Evolutionary conservation across 2,113 vertebrate species (phyloP), one percentile per base, ranked within the genome.

Genomic region (Sceloporus undulatus): DNA sequence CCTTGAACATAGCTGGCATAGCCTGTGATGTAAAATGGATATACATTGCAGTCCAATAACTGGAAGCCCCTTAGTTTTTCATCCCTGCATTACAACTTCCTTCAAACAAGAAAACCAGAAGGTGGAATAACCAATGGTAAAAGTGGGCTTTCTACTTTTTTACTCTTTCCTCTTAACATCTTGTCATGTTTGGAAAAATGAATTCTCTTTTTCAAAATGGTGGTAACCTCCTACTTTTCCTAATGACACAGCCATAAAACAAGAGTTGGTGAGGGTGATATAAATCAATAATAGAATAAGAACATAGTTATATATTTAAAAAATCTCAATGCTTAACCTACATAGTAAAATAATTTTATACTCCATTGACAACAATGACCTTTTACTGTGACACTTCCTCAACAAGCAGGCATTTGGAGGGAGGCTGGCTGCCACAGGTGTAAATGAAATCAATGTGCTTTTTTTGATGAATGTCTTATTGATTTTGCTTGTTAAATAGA

Each of bases 381-480:
- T 1, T 85, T 82, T 18, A 29, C 1, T 3, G 65, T 2, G 0
- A 13, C 66, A n/a, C 62, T 82, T 90, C 82, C 18, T 88, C 48
- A 94, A 84, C 1, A 52, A 18, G 40, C 25, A 19, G 1, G 11
- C 56, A 27, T 80, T 81, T 27, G 48, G 89, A 87, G 76, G 1
- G 76, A 81, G 19, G 81, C 5, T 74, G 52, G 82, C 9, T 75
- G 88, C 34, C 86, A 78, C 34, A 91, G 48, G 38, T 89, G 11
- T 71, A 91, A 94, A 91, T 88, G 92, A 92, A 94, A 91, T 78
- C 91, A 89, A 52, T 84, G 4, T 38, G 40, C 9, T 92, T 16
- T 59, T 93, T 91, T 90, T 91, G 81, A 86, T 21, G 93, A 79
- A 82, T 91, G 56, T 93, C 34, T 68, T 93, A 65, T 90, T 86